A percentile compares a stretch with the other conserved stretches of the same genome.
These are phyloP conservation scores for Neoscelio sp. DNA, from an alignment of 2,888 invertebrate genomes.

Conservation along the genomic window DNA sequence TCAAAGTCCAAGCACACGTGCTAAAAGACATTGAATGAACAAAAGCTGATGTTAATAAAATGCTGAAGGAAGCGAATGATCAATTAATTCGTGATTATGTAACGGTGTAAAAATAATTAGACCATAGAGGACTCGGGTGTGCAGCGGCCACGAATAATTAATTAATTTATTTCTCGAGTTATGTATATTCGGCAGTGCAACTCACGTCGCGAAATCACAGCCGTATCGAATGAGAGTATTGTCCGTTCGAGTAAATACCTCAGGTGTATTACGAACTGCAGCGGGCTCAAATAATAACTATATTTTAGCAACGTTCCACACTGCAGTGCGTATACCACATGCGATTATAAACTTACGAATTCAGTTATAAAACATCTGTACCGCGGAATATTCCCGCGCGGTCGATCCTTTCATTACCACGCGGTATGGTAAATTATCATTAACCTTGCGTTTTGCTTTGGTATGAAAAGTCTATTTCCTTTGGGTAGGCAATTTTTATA, in stretches of 20 bases:
- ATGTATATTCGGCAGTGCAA: conserved; percentile 33
- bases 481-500: no score
- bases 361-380: conserved; percentile 3
- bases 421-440: no score
- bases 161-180: conserved; percentile 42
- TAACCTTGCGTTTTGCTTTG: no score
- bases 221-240: conserved; percentile 47
- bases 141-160: conserved; percentile 31
- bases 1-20: background rate
- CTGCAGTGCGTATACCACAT: background rate
- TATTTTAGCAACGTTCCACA: background rate
- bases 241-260: conserved; percentile 31
- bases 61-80: conserved; percentile 36
- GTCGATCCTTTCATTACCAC: no score
- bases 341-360: background rate
- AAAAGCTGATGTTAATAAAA: background rate
- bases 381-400: no score
- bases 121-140: conserved; percentile 40
- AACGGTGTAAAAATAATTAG: conserved; percentile 59
- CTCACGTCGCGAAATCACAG: conserved; percentile 57
- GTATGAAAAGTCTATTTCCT: no score
- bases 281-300: background rate
- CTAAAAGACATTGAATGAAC: background rate
- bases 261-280: conserved; percentile 1
- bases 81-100: conserved; percentile 49